Evolutionary conservation across 2,888 invertebrate species (phyloP), one percentile per base, ranked within the genome.

Genomic region (Tetheella fluctuosa): DNA sequence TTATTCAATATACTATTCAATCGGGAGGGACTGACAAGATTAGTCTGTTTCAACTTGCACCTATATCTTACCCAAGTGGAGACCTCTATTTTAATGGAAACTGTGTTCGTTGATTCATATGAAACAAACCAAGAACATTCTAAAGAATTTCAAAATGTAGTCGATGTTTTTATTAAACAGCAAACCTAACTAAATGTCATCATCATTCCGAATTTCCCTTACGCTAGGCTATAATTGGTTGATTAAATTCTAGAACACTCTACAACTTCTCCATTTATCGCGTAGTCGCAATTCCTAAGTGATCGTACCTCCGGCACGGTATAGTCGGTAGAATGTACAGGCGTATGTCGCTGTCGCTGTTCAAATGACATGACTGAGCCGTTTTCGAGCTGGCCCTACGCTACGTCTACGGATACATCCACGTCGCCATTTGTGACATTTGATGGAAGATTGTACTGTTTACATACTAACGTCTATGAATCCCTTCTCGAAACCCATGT

Each of bases 381-480:
- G 74, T 82, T 81, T 76, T 74, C 64, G 74, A 79, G 74, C 71
- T 74, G 76, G 82, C 81, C 78, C 79, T 82, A 76, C 76, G 80
- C 79, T 82, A 76, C 76, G 80, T 77, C 76, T 79, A 75, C 73
- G 76, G 77, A 73, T 74, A 86, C 78, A 76, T 79, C 78, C 80
- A 85, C 84, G 79, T 80, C 77, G 83, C 86, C 84, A 81, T 87
- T 85, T 84, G 80, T 83, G 86, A 86, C 86, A 81, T 87, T 81
- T 87, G 90, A 91, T 90, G 85, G 79, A 76, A 89, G 90, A 90
- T 91, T 89, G 84, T 81, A 83, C 83, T 83, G 83, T 86, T 87
- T 86, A 88, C 86, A 83, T 83, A 80, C 76, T 71, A 71, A 76
- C 68, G 76, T 73, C 76, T 74, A 71, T 70, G 70, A 73, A 66